Evolutionary conservation across 1,140 invertebrate genomes (phyloP).

Genomic region (Hylaeus anthracinus): DNA sequence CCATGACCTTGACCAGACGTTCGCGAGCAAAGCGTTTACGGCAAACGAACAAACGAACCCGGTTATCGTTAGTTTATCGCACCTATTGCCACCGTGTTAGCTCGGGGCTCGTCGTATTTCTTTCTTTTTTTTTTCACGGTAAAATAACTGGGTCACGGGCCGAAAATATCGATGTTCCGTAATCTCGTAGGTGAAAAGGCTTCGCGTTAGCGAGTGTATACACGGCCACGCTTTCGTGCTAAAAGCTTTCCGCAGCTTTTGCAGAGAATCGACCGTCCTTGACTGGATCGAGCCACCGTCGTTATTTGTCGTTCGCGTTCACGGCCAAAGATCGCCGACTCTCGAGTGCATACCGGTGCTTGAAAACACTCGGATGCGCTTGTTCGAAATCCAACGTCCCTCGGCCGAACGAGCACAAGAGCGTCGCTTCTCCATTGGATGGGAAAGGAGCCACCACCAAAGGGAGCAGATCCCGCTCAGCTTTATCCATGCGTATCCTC

Average conservation of each 20-base stretch:
- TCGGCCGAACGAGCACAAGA: not conserved
- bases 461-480: not conserved
- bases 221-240: conserved; percentile 10
- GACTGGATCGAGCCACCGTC: conserved; percentile 47
- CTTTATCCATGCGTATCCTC: not conserved
- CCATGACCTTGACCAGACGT: no score
- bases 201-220: conserved; percentile 38
- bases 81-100: not conserved
- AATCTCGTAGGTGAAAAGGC: conserved; percentile 47
- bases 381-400: conserved; percentile 10
- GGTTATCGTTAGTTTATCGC: no score
- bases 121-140: not conserved
- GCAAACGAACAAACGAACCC: no score
- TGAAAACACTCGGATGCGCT: conserved; percentile 29
- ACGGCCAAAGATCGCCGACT: conserved; percentile 52
- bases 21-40: no score
- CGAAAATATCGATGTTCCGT: conserved; percentile 50
- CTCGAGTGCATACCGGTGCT: conserved; percentile 34
- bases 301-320: conserved; percentile 42
- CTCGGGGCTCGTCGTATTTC: not conserved
- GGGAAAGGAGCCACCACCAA: not conserved
- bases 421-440: not conserved
- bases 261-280: conserved; percentile 52
- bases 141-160: conserved; percentile 26
- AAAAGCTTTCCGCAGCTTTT: conserved; percentile 33